These are phyloP conservation scores for Euplagia quadripunctaria DNA, from an alignment of 2,888 invertebrate species.

Conservation along the genomic window DNA sequence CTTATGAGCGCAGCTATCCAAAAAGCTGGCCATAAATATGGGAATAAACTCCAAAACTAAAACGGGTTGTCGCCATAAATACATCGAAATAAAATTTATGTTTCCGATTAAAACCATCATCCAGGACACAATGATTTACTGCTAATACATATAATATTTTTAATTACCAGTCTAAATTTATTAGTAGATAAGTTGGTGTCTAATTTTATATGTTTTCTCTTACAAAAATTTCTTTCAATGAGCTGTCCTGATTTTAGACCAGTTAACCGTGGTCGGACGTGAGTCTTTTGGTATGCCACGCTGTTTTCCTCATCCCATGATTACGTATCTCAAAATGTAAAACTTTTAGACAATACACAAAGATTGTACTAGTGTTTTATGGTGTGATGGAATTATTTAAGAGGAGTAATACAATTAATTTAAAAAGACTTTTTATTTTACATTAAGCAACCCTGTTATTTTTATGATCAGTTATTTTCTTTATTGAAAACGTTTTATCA, in stretches of 20 bases:
- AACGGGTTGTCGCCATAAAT: too few species aligned
- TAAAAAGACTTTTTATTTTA: background rate
- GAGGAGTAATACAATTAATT: background rate
- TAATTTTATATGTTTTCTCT: background rate
- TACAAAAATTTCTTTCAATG: background rate
- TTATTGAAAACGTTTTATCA: too few species aligned
- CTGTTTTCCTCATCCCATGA: background rate
- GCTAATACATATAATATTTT: too few species aligned
- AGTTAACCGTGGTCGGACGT: background rate
- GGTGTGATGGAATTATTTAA: background rate
- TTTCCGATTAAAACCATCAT: background rate
- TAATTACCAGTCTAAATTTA: background rate
- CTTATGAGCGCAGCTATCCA: background rate
- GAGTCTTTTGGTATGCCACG: background rate
- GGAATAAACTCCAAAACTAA: too few species aligned
- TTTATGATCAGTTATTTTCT: too few species aligned
- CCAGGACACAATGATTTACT: too few species aligned
- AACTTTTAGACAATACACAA: background rate
- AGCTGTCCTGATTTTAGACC: background rate
- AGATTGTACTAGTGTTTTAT: background rate
- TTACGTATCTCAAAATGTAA: background rate
- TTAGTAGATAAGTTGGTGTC: background rate
- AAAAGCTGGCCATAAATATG: too few species aligned
- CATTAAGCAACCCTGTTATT: too few species aligned
- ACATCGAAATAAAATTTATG: background rate